Evolutionary conservation across 2,113 vertebrate species (phyloP).

Genomic region (Corvus moneduloides): DNA sequence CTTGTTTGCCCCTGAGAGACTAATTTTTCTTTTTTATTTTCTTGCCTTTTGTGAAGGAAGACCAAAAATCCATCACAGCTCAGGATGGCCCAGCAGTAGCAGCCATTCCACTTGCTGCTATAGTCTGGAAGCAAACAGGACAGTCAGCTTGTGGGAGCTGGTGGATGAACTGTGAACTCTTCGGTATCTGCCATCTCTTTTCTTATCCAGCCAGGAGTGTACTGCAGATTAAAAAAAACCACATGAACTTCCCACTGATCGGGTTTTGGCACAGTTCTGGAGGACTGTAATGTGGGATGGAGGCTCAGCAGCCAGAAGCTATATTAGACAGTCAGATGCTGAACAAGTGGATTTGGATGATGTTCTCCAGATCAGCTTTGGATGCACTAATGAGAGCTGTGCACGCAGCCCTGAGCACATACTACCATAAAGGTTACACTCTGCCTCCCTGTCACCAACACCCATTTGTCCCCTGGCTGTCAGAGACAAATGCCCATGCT

Average conservation of each 20-base stretch:
- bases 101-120: not conserved
- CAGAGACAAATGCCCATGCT: not conserved
- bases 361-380: not conserved
- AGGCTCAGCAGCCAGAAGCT: not conserved
- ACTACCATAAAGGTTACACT: rapidly evolving
- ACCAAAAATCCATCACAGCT: not conserved
- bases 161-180: not conserved
- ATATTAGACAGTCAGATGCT: not conserved
- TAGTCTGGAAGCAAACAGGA: not conserved
- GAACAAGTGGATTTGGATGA: not conserved
- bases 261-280: not conserved
- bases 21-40: not conserved
- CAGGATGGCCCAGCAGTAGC: not conserved
- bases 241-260: not conserved
- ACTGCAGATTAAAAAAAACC: not conserved
- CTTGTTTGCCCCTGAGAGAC: not conserved
- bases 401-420: rapidly evolving
- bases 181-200: not conserved
- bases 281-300: not conserved
- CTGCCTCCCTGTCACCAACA: not conserved
- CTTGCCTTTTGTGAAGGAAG: not conserved
- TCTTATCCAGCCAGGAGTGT: not conserved
- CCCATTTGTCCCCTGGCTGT: not conserved
- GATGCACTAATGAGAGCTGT: not conserved
- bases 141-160: not conserved